Evolutionary conservation across 2,888 invertebrate species (phyloP), one percentile per base, ranked within the genome.

Genomic region (Epinotia nisella): DNA sequence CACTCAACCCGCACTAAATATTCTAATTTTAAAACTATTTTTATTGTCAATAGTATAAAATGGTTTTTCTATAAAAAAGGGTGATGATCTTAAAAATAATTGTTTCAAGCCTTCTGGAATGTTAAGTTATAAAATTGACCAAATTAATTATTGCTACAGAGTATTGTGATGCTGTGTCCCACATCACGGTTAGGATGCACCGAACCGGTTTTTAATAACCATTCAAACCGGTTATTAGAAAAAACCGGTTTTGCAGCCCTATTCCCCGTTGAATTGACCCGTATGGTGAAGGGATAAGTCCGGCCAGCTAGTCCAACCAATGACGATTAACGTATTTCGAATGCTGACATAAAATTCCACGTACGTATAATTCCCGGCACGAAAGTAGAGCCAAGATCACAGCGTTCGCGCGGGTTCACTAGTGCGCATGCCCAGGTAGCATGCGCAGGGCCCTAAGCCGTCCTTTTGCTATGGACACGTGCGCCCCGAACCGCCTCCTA

Each of bases 31-130:
- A 79, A 71, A 81, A 78, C 79, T 83, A 83, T 79, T 78, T 75
- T 87, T 86, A 87, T 87, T 87, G 87, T 87, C 87, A 75, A 78
- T 75, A 77, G 80, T 75, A 62, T 80, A 81, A 78, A 78, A 80
- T 65, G 75, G 70, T 69, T 74, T 35, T 66, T 70, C 39, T 68
- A 67, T 74, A 61, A 58, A 74, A 76, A 77, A 74, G 61, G 55
- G 61, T 67, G 61, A 60, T 67, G 76, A 79, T 79, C 74, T 76
- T 74, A 75, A 74, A 75, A 76, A 76, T 67, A 51, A 69, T 58
- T 24, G 39, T 58, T 64, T 68, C 35, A 29, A 69, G 68, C 56
- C 58, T 73, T 60, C 39, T 53, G 73, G 73, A 73, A 73, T 73
- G 73, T 73, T 69, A 64, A 49, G 56, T 45, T 45, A 59, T 53